Base-by-base conservation (phyloP, 2,797 vertebrate species). In the Anniella stebbinsi region DNA sequence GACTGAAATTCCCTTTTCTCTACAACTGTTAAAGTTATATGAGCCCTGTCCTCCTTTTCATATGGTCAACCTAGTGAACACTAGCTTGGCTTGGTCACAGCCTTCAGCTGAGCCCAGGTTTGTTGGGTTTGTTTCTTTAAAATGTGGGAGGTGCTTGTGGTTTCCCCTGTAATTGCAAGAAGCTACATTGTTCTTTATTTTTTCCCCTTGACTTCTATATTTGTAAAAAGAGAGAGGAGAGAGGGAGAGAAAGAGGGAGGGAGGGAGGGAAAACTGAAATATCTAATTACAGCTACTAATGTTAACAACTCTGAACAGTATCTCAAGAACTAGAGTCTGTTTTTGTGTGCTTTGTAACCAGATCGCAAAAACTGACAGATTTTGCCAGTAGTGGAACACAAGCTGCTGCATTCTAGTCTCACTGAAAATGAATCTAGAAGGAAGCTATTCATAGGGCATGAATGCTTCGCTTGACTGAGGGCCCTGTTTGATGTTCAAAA, bases 351-450 rank as follows among this genome's bases (percentile, higher is more conserved):
- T 92, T 78, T 38, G 76, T 91, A 95, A 87, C 87, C 81, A 54
- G 25, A 63, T 51, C 87, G 1, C 72, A 92, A 94, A 95, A 95
- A 95, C 91, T 95, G 90, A 63, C 87, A 94, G 94, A 72, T 94
- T 96, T 94, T 95, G 93, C 95, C 95, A 92, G 51, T 89, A 63
- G 89, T 84, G 90, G 92, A 89, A 92, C 63, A 63, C 81, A 92
- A 91, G 80, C 95, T 90, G 87, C 87, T 54, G 91, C 86, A 93
- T 88, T 91, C 2, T 0, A 82, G 91, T 48, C 91, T 94, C 69
- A 85, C 82, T 67, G 92, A 25, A 72, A 91, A 90, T 94, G 91
- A 96, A 95, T 94, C 91, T 86, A 95, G 93, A 96, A 96, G 92
- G 94, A 92, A 94, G 86, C 90, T 30, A 95, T 96, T 96, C 94